Evolutionary conservation across 2,113 vertebrate species (phyloP), one percentile per base, ranked within the genome.

Genomic region (Chaenogobius annularis): DNA sequence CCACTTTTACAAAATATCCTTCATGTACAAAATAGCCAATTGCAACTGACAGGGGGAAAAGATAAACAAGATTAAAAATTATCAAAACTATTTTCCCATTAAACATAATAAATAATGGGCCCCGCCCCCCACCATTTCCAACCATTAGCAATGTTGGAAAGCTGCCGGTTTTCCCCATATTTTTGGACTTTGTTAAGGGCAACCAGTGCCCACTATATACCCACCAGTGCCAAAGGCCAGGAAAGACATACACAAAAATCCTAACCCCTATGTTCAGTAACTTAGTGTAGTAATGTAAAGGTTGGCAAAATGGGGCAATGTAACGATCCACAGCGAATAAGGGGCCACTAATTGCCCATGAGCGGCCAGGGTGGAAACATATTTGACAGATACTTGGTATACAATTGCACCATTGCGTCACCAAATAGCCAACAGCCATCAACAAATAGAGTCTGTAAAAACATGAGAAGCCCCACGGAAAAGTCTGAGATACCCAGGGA

Each of bases 381-480:
- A 75, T n/a, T n/a, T 12, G 6, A 15, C 11, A 68, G 72, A 8
- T 26, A 43, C 43, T n/a, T 31, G 46, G 52, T 68, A n/a, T 15
- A 68, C 46, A 37, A 52, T n/a, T 50, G 47, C 47, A 68, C n/a
- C 47, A 35, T 68, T 26, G 23, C 14, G 10, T 68, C 66, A 68
- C 66, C 66, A 1, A 68, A 48, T 1, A 35, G 31, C 66, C 66
- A 64, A 58, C 1, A 79, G 1, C 74, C 79, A 3, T 66, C 70
- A 0, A 73, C 19, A 55, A 73, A 54, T 3, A 77, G 61, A 69
- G 84, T 70, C 83, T 91, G 79, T 54, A 73, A 10, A 58, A 10
- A 48, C 63, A 66, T 66, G 40, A 66, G 37, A 22, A 66, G 43
- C 5, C 63, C 63, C 43, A 65, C 63, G 5, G 43, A 46, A 46